Evolutionary conservation across 1,140 invertebrate genomes (phyloP), one percentile per base, ranked within the genome.

Genomic region (Aphelinus certus): DNA sequence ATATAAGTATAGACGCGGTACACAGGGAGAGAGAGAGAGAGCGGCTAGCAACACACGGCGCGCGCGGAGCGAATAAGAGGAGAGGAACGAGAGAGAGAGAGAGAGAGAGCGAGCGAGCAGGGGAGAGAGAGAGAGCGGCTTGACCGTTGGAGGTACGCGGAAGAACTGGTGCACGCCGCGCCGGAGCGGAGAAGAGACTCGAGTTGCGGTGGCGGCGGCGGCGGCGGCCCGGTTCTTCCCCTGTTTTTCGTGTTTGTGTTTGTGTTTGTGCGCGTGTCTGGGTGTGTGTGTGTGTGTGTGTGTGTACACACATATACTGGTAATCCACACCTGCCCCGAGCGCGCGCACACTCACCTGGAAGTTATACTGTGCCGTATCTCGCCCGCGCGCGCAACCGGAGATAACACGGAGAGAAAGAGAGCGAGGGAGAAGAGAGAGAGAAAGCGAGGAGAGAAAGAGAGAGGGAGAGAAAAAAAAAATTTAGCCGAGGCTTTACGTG

Each of bases 281-380:
- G 26, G 26, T 26, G 26, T 26, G 26, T 26, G 26, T 26, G 26
- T 26, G 2, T 49, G 62, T 63, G 62, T 63, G 46, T 63, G 0
- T 63, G 3, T 45, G 46, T 48, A 63, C 45, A 63, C 3, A 7
- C 3, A 43, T 7, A 43, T 3, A 43, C 10, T 60, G 26, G 58
- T 7, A 7, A 43, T 4, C 10, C 26, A 26, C 26, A 26, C 26
- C 26, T 26, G 26, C 26, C 26, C 26, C 26, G 26, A 26, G 26
- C 26, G 26, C 26, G 26, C 26, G 26, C 26, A 26, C 26, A 26
- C 26, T 26, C 26, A 26, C 26, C 26, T 26, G 26, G 26, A 26
- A 26, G 26, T 26, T 26, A 26, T 26, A 26, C 26, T 45, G 71
- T 51, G 63, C 63, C 71, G 46, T 73, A 73, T 67, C 71, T 55